phyloP scores from a whole-genome alignment of 2,113 vertebrate genomes.

The Todiramphus saurophagus region DNA sequence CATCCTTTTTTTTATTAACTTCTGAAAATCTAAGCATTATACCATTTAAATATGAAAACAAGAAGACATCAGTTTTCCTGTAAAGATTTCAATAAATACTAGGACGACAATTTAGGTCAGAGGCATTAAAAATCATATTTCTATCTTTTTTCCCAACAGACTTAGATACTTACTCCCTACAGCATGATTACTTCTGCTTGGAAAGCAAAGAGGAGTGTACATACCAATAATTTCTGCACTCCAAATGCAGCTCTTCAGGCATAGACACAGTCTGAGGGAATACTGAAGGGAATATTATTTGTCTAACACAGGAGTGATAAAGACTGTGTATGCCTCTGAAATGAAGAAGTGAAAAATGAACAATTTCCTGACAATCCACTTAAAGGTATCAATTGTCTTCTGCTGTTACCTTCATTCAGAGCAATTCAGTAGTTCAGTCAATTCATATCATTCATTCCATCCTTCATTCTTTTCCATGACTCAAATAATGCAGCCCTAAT shows the following conservation, averaged over 20 bases:
- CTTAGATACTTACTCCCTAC: neutral
- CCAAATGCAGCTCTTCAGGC: neutral
- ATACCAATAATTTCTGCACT: neutral
- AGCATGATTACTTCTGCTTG: neutral
- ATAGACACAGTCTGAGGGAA: neutral
- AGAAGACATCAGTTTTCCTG: neutral
- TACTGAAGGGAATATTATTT: neutral
- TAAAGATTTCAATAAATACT: neutral
- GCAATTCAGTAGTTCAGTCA: neutral
- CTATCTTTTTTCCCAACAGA: neutral
- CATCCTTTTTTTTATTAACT: neutral
- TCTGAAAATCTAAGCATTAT: neutral
- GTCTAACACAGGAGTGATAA: neutral
- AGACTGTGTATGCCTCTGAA: neutral
- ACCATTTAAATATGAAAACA: neutral
- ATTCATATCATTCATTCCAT: neutral
- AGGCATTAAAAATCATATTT: neutral
- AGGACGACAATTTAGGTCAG: neutral
- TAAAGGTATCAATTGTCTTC: neutral
- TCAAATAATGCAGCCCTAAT: slow-evolving; percentile 73
- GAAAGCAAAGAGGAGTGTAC: neutral
- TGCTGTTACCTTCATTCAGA: neutral
- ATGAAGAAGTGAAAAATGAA: neutral
- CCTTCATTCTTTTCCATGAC: slow-evolving; percentile 53
- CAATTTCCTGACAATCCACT: neutral